Evolutionary conservation across 1,140 invertebrate species (phyloP).

Genomic region (Epicauta chinensis): DNA sequence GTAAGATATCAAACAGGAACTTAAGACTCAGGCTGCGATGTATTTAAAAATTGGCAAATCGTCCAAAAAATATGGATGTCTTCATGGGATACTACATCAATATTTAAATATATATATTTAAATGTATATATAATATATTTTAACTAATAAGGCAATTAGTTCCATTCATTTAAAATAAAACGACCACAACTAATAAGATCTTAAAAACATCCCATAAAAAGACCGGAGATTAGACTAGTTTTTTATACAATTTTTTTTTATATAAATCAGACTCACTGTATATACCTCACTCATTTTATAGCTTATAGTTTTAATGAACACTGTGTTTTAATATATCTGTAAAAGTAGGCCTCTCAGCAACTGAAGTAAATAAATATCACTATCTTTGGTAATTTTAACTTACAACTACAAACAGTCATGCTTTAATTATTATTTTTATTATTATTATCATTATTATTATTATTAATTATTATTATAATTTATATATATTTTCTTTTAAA

Average conservation of each 20-base stretch:
- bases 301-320: conserved; percentile 20
- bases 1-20: conserved; percentile 32
- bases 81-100: conserved; percentile 13
- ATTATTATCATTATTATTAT: neutral
- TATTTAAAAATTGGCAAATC: conserved; percentile 8
- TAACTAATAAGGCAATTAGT: conserved; percentile 29
- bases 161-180: conserved; percentile 18
- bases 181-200: conserved; percentile 13
- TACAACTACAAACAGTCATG: conserved; percentile 21
- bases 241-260: conserved; percentile 2
- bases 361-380: conserved; percentile 22
- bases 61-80: conserved; percentile 11
- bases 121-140: no score
- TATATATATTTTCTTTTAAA: neutral
- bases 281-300: conserved; percentile 10
- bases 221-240: conserved; percentile 18
- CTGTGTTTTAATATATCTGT: conserved; percentile 12
- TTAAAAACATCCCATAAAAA: conserved; percentile 16
- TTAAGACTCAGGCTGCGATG: conserved; percentile 26
- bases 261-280: conserved; percentile 11
- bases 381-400: conserved; percentile 37
- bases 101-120: conserved; percentile 9
- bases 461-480: no score
- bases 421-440: neutral
- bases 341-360: conserved; percentile 14